Conservation (phyloP, 2,888 invertebrate genomes). For the Bugula neritina region DNA sequence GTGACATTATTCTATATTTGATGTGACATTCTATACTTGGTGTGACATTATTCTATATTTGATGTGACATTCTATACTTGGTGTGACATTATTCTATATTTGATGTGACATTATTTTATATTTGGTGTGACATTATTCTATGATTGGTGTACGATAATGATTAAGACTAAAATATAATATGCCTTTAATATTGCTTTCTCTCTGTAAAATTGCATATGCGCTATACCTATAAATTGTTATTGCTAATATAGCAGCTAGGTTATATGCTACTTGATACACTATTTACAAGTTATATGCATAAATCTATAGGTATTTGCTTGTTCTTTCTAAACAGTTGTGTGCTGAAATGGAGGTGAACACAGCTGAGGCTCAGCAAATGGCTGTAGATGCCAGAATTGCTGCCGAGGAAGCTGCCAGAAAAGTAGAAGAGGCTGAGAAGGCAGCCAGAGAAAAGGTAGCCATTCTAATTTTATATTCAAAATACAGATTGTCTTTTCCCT, state of each 20-base stretch:
- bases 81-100: neutral
- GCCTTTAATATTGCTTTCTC: too few species aligned
- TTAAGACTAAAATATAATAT: too few species aligned
- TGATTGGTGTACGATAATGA: neutral
- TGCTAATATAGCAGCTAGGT: too few species aligned
- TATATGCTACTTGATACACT: too few species aligned
- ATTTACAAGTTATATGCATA: too few species aligned
- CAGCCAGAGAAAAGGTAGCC: conserved; percentile 35
- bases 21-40: neutral
- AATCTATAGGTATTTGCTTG: too few species aligned
- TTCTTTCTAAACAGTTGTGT: conserved; percentile 16
- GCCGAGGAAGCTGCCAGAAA: conserved; percentile 35
- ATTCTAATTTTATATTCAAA: too few species aligned
- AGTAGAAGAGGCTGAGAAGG: conserved; percentile 35
- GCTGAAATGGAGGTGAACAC: conserved; percentile 4
- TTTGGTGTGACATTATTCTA: neutral
- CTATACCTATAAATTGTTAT: too few species aligned
- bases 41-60: neutral
- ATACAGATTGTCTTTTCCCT: too few species aligned
- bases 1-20: neutral
- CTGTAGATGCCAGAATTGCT: conserved; percentile 35
- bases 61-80: neutral
- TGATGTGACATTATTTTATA: neutral
- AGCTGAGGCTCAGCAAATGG: neutral
- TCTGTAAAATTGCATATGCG: too few species aligned